These are phyloP conservation scores for Leptothorax acervorum DNA, from an alignment of 2,888 invertebrate genomes.

Conservation along the genomic window DNA sequence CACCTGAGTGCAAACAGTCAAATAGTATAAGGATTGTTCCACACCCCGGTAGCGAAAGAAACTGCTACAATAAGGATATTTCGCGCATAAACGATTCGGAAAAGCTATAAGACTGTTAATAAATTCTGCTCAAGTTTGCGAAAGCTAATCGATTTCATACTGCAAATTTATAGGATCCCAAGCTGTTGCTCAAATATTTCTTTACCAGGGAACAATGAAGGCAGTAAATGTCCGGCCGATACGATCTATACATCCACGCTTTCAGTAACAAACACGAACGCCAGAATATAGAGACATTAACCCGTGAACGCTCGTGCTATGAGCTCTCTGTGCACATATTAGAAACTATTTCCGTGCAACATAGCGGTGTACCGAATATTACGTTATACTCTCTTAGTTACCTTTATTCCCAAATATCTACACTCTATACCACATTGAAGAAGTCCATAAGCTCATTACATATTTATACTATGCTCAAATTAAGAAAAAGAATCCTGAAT, in stretches of 20 bases:
- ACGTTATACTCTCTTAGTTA: slow-evolving; percentile 28
- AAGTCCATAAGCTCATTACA: neutral
- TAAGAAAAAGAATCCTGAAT: neutral
- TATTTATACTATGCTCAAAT: neutral
- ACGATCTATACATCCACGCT: slow-evolving; percentile 45
- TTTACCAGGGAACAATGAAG: slow-evolving; percentile 22
- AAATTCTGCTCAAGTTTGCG: slow-evolving; percentile 37
- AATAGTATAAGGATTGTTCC: neutral
- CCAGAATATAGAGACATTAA: slow-evolving; percentile 50
- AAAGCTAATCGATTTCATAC: slow-evolving; percentile 35
- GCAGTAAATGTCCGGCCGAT: slow-evolving; percentile 40
- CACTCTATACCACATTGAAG: neutral
- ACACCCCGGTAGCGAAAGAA: neutral
- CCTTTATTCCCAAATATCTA: neutral
- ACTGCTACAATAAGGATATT: neutral
- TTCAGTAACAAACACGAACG: slow-evolving; percentile 38
- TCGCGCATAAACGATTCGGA: slow-evolving; percentile 9
- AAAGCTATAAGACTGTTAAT: slow-evolving; percentile 21
- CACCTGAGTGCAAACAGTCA: neutral
- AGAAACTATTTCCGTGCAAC: slow-evolving; percentile 36
- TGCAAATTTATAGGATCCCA: slow-evolving; percentile 38
- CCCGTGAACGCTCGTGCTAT: slow-evolving; percentile 27
- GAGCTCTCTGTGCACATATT: slow-evolving; percentile 48
- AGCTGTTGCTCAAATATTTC: slow-evolving; percentile 46
- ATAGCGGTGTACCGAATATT: slow-evolving; percentile 37